Percentiles rank a stretch among this genome's conserved stretches.
These are phyloP conservation scores for Parotocinclus haroldoi DNA, from an alignment of 2,797 vertebrate species.

Conservation along the genomic window DNA sequence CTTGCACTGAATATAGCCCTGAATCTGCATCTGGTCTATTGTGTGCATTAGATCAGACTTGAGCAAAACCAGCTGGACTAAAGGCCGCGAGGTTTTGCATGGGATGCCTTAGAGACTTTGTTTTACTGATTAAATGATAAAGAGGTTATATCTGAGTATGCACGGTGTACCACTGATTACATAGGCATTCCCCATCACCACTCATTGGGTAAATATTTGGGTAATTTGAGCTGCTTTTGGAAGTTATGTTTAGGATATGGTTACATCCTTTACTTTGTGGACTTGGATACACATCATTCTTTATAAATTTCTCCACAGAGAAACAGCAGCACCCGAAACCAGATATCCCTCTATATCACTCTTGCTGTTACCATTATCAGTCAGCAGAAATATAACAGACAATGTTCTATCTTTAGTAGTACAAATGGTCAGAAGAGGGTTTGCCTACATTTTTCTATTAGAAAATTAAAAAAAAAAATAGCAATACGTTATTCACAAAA, in stretches of 20 bases:
- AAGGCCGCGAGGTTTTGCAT: too few species aligned
- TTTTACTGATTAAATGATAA: too few species aligned
- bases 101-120: too few species aligned
- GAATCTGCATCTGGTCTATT: too few species aligned
- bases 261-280: not conserved
- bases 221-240: not conserved
- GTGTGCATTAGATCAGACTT: too few species aligned
- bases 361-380: not conserved
- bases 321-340: not conserved
- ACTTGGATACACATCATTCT: not conserved
- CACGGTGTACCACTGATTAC: not conserved
- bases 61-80: too few species aligned
- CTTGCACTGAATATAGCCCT: too few species aligned
- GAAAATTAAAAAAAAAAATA: conserved; percentile 52
- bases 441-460: conserved; percentile 67
- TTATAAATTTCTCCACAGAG: too few species aligned
- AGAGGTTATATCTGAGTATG: too few species aligned
- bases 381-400: conserved; percentile 51
- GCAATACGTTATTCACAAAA: conserved; percentile 66
- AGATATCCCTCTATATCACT: conserved; percentile 4
- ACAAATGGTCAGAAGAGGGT: conserved; percentile 59
- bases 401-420: conserved; percentile 61
- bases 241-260: not conserved
- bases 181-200: not conserved
- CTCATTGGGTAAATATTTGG: conserved; percentile 4